Percentiles rank a stretch among this genome's conserved stretches.
These are phyloP conservation scores for Macquaria australasica DNA, from an alignment of 2,113 vertebrate species.

Conservation along the genomic window DNA sequence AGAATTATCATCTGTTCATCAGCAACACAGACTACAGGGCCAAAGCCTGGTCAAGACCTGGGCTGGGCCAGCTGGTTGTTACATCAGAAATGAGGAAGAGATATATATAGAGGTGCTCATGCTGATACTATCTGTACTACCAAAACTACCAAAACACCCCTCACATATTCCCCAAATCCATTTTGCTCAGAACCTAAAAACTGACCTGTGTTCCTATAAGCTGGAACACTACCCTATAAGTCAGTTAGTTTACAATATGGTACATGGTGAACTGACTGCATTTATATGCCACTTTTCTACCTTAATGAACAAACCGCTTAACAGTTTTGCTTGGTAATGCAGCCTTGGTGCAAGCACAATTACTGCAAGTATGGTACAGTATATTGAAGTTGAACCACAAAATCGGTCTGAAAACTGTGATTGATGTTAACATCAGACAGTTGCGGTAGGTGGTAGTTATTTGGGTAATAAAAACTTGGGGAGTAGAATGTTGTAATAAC, in stretches of 20 bases:
- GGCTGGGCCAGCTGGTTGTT: not conserved
- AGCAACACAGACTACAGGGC: not conserved
- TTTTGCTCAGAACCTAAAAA: not conserved
- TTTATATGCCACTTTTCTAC: too few species aligned
- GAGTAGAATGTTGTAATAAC: too few species aligned
- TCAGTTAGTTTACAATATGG: too few species aligned
- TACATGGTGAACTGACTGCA: too few species aligned
- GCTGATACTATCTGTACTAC: conserved; percentile 1
- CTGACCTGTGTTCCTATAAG: not conserved
- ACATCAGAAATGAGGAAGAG: not conserved
- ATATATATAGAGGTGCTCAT: not conserved
- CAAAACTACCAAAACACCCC: conserved; percentile 10
- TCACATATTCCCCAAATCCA: not conserved
- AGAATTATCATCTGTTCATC: conserved; percentile 9
- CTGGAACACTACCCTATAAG: not conserved
- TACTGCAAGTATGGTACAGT: not conserved
- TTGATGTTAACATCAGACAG: not conserved
- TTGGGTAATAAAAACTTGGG: not conserved
- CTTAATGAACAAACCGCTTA: too few species aligned
- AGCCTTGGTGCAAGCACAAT: not conserved
- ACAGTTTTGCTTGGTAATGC: too few species aligned
- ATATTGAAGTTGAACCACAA: not conserved
- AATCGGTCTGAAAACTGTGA: not conserved
- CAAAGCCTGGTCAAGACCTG: not conserved
- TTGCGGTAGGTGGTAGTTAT: not conserved